Evolutionary conservation across 2,888 invertebrate genomes (phyloP).

Genomic region (Molanna angustata): DNA sequence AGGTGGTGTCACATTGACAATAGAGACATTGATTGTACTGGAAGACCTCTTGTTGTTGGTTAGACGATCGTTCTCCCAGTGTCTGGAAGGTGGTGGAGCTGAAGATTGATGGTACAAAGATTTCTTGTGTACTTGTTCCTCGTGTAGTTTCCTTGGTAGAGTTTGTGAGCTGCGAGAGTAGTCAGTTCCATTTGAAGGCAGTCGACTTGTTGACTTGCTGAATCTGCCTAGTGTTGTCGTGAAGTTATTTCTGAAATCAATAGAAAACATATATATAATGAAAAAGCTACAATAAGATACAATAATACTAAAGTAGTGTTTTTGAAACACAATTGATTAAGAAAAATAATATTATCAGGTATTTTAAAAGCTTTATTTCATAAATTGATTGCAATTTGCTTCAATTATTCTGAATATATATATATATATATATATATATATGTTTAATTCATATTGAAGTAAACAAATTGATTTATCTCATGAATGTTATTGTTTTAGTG

Average conservation of each 20-base stretch:
- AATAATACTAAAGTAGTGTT: no score
- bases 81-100: slow-evolving; percentile 45
- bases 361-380: no score
- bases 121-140: slow-evolving; percentile 47
- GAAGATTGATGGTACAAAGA: slow-evolving; percentile 40
- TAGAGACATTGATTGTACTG: slow-evolving; percentile 67
- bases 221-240: slow-evolving; percentile 77
- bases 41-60: slow-evolving; percentile 56
- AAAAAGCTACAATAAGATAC: no score
- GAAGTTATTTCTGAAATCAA: slow-evolving; percentile 64
- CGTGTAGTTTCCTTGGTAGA: slow-evolving; percentile 65
- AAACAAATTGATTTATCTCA: no score
- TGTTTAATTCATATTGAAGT: no score
- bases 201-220: slow-evolving; percentile 77
- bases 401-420: no score
- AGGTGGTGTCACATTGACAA: slow-evolving; percentile 50
- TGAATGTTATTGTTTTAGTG: no score
- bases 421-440: no score
- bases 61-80: slow-evolving; percentile 46
- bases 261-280: no score
- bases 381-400: no score
- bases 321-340: no score
- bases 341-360: no score
- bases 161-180: slow-evolving; percentile 69
- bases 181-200: slow-evolving; percentile 55